Percentiles rank a stretch among this genome's conserved stretches.
These are phyloP conservation scores for Lytechinus variegatus DNA, from an alignment of 35 echinoderm and acorn worm species.

Conservation along the genomic window DNA sequence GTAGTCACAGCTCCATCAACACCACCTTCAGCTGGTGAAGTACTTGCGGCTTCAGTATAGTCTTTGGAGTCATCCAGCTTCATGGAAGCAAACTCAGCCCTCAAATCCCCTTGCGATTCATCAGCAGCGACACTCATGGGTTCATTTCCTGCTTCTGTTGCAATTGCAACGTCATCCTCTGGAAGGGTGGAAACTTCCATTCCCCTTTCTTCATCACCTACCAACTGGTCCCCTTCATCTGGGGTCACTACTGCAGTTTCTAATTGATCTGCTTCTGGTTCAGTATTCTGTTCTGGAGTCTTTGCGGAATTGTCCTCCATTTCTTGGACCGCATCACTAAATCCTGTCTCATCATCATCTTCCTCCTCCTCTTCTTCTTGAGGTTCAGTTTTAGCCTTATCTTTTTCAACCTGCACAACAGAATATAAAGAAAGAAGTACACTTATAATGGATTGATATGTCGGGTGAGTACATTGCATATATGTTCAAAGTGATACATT, in stretches of 20 bases:
- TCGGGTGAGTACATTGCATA: neutral
- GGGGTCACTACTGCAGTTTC: neutral
- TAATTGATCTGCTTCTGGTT: neutral
- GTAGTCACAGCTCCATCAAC: neutral
- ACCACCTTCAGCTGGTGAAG: neutral
- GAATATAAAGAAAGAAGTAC: neutral
- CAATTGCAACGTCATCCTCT: neutral
- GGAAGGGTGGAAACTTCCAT: neutral
- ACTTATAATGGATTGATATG: neutral
- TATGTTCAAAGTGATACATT: too few species aligned
- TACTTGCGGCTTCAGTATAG: neutral
- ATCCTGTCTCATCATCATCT: slow-evolving; percentile 26
- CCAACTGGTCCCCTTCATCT: neutral
- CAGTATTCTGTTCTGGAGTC: neutral
- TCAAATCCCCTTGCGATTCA: neutral
- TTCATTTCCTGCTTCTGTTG: neutral
- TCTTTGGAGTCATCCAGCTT: neutral
- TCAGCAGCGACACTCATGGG: neutral
- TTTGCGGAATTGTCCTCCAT: neutral
- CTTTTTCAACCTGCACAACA: neutral
- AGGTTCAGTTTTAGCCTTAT: neutral
- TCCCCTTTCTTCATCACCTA: neutral
- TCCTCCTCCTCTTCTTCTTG: slow-evolving; percentile 50
- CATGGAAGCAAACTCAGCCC: neutral
- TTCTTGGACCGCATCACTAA: slow-evolving; percentile 49